Percentiles rank a stretch among this genome's conserved stretches.
Evolutionary conservation across 2,888 invertebrate genomes (phyloP).

Genomic region (Crematogaster levior): DNA sequence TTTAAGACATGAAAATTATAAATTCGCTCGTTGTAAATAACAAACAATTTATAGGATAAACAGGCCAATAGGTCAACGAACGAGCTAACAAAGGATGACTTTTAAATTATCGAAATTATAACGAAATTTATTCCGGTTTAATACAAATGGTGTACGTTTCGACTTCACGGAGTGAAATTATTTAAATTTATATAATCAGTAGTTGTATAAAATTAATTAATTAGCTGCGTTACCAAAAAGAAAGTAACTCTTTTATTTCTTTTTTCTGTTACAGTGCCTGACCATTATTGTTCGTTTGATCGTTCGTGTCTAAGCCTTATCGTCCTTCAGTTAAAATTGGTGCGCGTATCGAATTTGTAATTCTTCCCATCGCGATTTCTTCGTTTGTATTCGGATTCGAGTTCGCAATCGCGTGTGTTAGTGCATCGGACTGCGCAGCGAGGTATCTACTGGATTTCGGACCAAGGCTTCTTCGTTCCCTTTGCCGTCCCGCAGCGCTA

Average conservation of each 20-base stretch:
- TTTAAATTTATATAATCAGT: background rate
- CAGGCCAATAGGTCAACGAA: too few relatives aligned
- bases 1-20: too few relatives aligned
- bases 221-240: background rate
- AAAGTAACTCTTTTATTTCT: background rate
- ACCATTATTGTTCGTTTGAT: slow-evolving; percentile 2
- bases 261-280: slow-evolving; percentile 26
- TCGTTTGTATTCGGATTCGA: slow-evolving; percentile 5
- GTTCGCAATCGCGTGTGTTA: background rate
- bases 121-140: too few relatives aligned
- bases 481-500: background rate
- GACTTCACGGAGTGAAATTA: background rate
- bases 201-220: background rate
- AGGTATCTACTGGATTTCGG: slow-evolving; percentile 2
- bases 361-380: background rate
- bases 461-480: slow-evolving; percentile 12
- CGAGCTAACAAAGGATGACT: too few relatives aligned
- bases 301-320: slow-evolving; percentile 7
- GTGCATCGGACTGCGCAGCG: slow-evolving; percentile 5
- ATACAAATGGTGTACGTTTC: too few relatives aligned
- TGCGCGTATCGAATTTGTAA: background rate
- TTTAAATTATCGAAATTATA: too few relatives aligned
- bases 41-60: too few relatives aligned
- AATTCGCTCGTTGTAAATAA: too few relatives aligned
- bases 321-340: background rate